Evolutionary conservation across 2,113 vertebrate genomes (phyloP).

Genomic region (Manacus vitellinus): DNA sequence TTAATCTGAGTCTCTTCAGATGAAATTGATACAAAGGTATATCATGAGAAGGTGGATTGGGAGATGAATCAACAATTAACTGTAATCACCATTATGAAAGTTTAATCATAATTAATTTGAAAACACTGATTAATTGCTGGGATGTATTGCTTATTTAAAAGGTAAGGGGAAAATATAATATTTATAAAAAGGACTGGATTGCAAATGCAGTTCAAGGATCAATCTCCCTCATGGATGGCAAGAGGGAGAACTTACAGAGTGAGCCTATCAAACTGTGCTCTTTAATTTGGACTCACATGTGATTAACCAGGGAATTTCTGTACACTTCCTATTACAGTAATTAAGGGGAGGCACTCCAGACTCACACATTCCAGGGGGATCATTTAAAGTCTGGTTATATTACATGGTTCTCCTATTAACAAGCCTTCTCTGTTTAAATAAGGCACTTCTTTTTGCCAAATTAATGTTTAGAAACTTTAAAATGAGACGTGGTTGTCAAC

Average conservation of each 20-base stretch:
- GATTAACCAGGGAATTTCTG: constrained; percentile 48
- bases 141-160: constrained; percentile 51
- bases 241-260: background rate
- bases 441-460: constrained; percentile 34
- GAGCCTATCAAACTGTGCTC: constrained; percentile 29
- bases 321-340: constrained; percentile 58
- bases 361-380: constrained; percentile 35
- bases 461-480: constrained; percentile 19
- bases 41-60: constrained; percentile 45
- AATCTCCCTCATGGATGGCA: background rate
- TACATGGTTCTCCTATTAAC: constrained; percentile 45
- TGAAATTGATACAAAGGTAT: constrained; percentile 64
- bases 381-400: constrained; percentile 53
- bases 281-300: constrained; percentile 59
- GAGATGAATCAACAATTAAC: constrained; percentile 71
- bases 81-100: constrained; percentile 64
- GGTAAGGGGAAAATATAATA: background rate
- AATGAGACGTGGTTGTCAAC: background rate
- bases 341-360: constrained; percentile 44
- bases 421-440: constrained; percentile 34
- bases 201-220: constrained; percentile 24
- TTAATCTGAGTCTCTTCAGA: constrained; percentile 37
- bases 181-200: constrained; percentile 15
- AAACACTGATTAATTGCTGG: constrained; percentile 68
- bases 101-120: constrained; percentile 75